Evolutionary conservation across 2,113 vertebrate species (phyloP), one percentile per base, ranked within the genome.

Genomic region (Calyptommatus sinebrachiatus): DNA sequence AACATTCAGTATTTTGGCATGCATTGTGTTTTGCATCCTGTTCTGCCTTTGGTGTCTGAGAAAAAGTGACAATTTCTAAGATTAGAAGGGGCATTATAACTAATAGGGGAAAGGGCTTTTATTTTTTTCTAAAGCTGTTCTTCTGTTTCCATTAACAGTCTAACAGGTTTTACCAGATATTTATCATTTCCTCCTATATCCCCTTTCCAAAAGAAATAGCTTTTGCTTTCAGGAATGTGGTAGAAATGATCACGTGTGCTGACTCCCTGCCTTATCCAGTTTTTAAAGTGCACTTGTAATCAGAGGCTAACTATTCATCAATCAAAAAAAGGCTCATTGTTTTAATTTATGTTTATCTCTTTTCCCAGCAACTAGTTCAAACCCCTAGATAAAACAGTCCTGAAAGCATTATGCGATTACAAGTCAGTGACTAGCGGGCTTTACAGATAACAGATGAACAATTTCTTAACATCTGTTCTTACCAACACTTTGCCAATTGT

Each of bases 251-350:
- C 45, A 80, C 41, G 70, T 48, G 50, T 50, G 16, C 85, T 86
- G 85, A 71, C 88, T 83, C 84, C 89, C 83, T 70, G 28, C 81
- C 26, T 7, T 26, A 73, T 14, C 78, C 80, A 76, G 16, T 62
- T 88, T 89, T 88, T 88, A 89, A 89, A 83, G 77, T 80, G 74
- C 53, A 78, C 75, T 86, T 73, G 77, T 86, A 86, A 90, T 82
- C 68, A 84, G 6, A 70, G 76, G 70, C 67, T 83, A 85, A 83
- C 71, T 57, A 85, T 53, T 81, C 82, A 90, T 83, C 79, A 71
- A 68, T 89, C 87, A 88, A 7, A 60, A 57, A 4, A 60, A 85
- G 76, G 80, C 67, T 63, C 82, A 69, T 46, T 12, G 67, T 70
- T 85, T 65, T 83, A 82, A 84, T 81, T 77, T 81, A 84, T 63